Conservation (phyloP, 2,888 invertebrate species). For the Tethea ocularis region DNA sequence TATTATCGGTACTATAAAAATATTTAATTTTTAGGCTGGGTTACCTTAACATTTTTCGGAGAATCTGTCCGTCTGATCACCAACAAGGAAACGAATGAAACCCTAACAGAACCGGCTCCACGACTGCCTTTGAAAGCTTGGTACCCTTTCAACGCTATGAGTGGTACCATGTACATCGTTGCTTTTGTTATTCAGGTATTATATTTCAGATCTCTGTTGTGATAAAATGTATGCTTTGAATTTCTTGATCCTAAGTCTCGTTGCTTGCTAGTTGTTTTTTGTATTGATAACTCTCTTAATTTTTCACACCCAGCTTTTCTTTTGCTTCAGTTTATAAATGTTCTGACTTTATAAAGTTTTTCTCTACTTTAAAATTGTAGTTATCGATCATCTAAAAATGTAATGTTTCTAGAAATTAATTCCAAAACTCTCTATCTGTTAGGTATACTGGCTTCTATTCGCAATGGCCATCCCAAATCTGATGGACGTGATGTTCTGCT, state of each 20-base stretch:
- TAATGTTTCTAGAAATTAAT: neutral
- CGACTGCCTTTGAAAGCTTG: constrained; percentile 89
- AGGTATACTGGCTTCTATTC: constrained; percentile 88
- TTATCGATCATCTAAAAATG: too few species aligned
- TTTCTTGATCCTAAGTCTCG: neutral
- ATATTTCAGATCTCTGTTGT: neutral
- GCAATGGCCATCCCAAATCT: constrained; percentile 85
- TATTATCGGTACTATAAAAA: neutral
- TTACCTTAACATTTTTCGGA: constrained; percentile 91
- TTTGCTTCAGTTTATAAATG: too few species aligned
- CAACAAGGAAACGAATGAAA: constrained; percentile 89
- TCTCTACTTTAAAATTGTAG: too few species aligned
- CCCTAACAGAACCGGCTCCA: constrained; percentile 87
- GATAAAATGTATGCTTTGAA: too few species aligned
- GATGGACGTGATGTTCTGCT: constrained; percentile 92
- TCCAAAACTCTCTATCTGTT: constrained; percentile 13
- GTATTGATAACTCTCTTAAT: too few species aligned
- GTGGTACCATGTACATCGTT: constrained; percentile 86
- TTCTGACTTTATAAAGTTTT: too few species aligned
- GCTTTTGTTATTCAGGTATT: constrained; percentile 87
- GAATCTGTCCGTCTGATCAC: constrained; percentile 87
- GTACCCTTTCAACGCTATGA: constrained; percentile 91
- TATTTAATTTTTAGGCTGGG: constrained; percentile 84
- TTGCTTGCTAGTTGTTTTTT: too few species aligned
- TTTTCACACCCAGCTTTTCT: too few species aligned